Evolutionary conservation across 2,797 vertebrate species (phyloP).

Genomic region (Neostethus bicornis): DNA sequence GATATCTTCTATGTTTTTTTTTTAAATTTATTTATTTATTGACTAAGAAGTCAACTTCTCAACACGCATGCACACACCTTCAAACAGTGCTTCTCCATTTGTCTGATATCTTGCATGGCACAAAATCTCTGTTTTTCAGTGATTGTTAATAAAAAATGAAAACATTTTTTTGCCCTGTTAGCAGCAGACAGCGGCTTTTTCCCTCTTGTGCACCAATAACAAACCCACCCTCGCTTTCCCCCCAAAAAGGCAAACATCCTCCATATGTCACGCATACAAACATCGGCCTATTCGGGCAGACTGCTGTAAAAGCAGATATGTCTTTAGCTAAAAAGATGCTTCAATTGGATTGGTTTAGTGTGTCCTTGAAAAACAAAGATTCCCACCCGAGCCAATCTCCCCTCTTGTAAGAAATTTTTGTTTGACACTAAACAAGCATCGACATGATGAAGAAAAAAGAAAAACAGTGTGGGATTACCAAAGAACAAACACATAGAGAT

Average conservation of each 20-base stretch:
- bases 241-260: constrained; percentile 19
- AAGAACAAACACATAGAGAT: background rate
- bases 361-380: constrained; percentile 24
- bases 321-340: constrained; percentile 26
- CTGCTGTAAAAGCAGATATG: constrained; percentile 18
- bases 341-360: constrained; percentile 17
- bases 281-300: constrained; percentile 11
- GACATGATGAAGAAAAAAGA: background rate
- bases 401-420: constrained; percentile 9
- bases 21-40: too few species aligned
- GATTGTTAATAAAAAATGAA: constrained; percentile 30
- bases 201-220: constrained; percentile 8
- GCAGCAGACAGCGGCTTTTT: constrained; percentile 6
- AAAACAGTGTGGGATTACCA: background rate
- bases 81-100: constrained; percentile 40
- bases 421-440: background rate
- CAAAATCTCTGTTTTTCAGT: constrained; percentile 39
- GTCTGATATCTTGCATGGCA: constrained; percentile 37
- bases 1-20: too few species aligned
- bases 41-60: too few species aligned
- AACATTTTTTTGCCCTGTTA: constrained; percentile 12
- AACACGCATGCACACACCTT: constrained; percentile 42
- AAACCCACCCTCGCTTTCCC: constrained; percentile 5
- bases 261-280: background rate
- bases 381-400: constrained; percentile 17